Evolutionary conservation across 2,888 invertebrate species (phyloP).

Genomic region (Himalopsyche tibetana): DNA sequence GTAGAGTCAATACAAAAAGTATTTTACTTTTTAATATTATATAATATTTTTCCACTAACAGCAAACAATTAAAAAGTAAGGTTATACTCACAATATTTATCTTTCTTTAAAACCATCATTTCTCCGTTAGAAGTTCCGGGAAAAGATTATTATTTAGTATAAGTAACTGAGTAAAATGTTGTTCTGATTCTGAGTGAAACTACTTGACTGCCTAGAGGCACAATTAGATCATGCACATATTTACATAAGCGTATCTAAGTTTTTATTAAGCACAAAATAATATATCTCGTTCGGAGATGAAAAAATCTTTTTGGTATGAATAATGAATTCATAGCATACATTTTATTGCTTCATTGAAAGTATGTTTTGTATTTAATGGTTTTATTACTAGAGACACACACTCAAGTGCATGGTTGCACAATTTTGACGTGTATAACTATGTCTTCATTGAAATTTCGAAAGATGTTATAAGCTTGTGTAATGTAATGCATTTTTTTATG

Average conservation of each 20-base stretch:
- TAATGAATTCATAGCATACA: slow-evolving; percentile 27
- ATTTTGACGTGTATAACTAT: background rate
- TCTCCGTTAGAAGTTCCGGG: too few species aligned
- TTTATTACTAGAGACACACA: background rate
- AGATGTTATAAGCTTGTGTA: background rate
- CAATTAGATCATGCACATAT: slow-evolving; percentile 36
- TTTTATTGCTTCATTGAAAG: slow-evolving; percentile 24
- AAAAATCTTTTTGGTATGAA: slow-evolving; percentile 9
- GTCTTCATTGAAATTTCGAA: slow-evolving; percentile 31
- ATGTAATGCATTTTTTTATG: slow-evolving; percentile 39
- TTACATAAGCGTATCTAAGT: slow-evolving; percentile 27
- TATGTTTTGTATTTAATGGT: background rate
- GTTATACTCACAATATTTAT: too few species aligned
- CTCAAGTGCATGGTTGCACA: slow-evolving; percentile 14
- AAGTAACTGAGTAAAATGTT: background rate
- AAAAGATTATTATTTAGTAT: too few species aligned
- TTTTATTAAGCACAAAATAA: background rate
- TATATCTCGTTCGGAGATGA: background rate
- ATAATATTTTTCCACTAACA: too few species aligned
- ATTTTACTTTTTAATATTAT: too few species aligned
- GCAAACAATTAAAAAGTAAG: too few species aligned
- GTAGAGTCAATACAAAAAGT: too few species aligned
- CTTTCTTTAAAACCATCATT: too few species aligned
- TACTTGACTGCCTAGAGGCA: background rate
- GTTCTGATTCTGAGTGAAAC: background rate